Evolutionary conservation across 1,140 invertebrate species (phyloP).

Genomic region (Euura saliciscinereae): DNA sequence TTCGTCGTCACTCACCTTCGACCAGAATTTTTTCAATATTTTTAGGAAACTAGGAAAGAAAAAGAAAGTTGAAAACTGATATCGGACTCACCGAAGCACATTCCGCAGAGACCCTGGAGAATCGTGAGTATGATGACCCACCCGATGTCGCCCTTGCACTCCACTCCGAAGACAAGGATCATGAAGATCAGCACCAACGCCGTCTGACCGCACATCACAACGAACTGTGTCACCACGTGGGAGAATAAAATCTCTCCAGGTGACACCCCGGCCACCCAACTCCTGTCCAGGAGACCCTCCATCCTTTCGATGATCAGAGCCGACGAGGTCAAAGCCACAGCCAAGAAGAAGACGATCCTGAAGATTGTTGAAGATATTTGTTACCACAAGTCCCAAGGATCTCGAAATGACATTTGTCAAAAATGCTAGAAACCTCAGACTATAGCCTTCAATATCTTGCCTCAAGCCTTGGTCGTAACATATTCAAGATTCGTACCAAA

Average conservation of each 20-base stretch:
- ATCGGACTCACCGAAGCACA: conserved; percentile 78
- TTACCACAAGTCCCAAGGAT: too few species aligned
- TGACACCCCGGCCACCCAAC: conserved; percentile 87
- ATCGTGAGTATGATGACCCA: conserved; percentile 86
- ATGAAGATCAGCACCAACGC: conserved; percentile 87
- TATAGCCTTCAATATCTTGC: background rate
- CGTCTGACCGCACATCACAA: conserved; percentile 93
- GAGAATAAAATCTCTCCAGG: conserved; percentile 90
- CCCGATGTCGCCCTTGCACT: conserved; percentile 82
- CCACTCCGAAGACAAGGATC: conserved; percentile 86
- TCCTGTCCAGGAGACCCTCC: conserved; percentile 86
- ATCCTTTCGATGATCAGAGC: conserved; percentile 90
- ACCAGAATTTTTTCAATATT: too few species aligned
- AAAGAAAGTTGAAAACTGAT: background rate
- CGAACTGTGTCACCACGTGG: conserved; percentile 91
- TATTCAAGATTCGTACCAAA: too few species aligned
- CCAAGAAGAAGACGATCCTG: conserved; percentile 95
- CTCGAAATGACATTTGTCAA: too few species aligned
- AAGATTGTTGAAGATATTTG: conserved; percentile 26
- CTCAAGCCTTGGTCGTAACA: too few species aligned
- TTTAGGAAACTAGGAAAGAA: too few species aligned
- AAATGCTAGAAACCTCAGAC: background rate
- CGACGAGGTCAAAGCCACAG: conserved; percentile 90
- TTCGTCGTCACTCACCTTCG: too few species aligned
- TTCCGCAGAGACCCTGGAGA: conserved; percentile 88